Evolutionary conservation across 2,888 invertebrate species (phyloP).

Genomic region (Caenorhabditis sinica): DNA sequence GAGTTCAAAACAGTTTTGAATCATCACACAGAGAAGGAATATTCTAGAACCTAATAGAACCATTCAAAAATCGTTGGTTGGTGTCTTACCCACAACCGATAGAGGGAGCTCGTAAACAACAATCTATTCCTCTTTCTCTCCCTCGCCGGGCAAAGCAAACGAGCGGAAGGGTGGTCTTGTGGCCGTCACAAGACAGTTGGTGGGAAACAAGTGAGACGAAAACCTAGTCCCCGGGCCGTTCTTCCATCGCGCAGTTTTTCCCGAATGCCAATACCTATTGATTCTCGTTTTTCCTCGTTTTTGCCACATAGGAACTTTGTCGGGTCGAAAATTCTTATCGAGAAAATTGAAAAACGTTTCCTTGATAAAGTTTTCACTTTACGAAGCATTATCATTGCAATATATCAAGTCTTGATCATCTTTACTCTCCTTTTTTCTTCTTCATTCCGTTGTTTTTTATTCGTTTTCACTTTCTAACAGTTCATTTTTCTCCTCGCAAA

Average conservation of each 20-base stretch:
- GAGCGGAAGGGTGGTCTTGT: slow-evolving; percentile 34
- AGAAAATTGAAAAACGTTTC: background rate
- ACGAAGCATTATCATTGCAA: background rate
- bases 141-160: background rate
- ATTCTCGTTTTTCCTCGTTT: slow-evolving; percentile 25
- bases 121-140: background rate
- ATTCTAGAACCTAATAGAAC: slow-evolving; percentile 21
- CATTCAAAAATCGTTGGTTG: slow-evolving; percentile 40
- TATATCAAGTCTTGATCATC: background rate
- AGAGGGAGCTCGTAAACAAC: slow-evolving; percentile 56
- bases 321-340: background rate
- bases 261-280: slow-evolving; percentile 22
- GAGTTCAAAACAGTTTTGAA: slow-evolving; percentile 12
- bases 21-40: background rate
- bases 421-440: background rate
- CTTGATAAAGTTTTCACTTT: slow-evolving; percentile 6
- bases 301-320: background rate
- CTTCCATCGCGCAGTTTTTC: slow-evolving; percentile 14
- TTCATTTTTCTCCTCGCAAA: slow-evolving; percentile 4
- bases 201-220: background rate
- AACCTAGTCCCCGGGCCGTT: slow-evolving; percentile 25
- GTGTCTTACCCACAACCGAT: slow-evolving; percentile 29
- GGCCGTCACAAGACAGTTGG: slow-evolving; percentile 58
- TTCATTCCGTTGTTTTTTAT: background rate
- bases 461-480: background rate